These are phyloP conservation scores for Arvicanthis niloticus DNA, from an alignment of 2,113 vertebrate species.

Conservation along the genomic window DNA sequence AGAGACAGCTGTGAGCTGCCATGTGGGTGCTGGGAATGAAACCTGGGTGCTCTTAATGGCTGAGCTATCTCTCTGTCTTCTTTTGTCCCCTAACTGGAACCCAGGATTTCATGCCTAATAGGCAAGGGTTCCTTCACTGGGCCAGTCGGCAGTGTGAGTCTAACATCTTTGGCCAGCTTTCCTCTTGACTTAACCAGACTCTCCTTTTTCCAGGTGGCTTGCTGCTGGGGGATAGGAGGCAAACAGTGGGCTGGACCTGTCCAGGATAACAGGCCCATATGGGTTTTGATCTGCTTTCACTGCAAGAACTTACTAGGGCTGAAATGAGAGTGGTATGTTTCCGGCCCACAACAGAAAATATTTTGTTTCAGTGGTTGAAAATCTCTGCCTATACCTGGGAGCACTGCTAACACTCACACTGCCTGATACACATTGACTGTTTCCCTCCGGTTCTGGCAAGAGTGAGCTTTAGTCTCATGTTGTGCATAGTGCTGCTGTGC, in stretches of 20 bases:
- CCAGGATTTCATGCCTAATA: neutral
- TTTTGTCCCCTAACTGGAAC: neutral
- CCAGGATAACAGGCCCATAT: neutral
- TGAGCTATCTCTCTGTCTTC: neutral
- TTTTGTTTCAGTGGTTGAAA: neutral
- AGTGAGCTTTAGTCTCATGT: neutral
- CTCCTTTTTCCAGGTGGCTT: slow-evolving; percentile 1
- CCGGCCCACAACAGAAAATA: neutral
- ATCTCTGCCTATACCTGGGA: neutral
- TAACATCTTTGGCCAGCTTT: neutral
- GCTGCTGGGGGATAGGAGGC: neutral
- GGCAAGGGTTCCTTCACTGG: neutral
- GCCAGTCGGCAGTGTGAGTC: neutral
- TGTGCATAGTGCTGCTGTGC: neutral
- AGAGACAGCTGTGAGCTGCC: neutral
- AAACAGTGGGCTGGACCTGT: neutral
- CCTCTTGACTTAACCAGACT: neutral
- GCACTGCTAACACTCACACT: neutral
- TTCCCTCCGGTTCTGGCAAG: neutral
- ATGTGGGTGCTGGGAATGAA: neutral
- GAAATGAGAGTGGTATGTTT: neutral
- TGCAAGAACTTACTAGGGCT: neutral
- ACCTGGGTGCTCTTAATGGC: neutral
- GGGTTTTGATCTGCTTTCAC: slow-evolving; percentile 15
- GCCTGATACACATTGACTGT: neutral